These are phyloP conservation scores for Syngnathus rostellatus DNA, from an alignment of 2,797 vertebrate species.

Conservation along the genomic window DNA sequence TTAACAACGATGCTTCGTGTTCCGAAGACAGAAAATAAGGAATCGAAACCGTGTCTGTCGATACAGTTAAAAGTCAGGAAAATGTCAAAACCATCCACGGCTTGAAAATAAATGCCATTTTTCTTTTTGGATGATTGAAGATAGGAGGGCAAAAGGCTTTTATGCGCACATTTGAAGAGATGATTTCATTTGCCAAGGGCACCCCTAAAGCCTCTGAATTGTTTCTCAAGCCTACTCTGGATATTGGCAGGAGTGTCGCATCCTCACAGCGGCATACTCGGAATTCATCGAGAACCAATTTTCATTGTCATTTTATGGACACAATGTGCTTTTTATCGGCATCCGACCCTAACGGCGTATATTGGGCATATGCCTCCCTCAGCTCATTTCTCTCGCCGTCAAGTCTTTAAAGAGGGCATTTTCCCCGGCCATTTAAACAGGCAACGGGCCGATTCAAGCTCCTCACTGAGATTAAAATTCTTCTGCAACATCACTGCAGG, in stretches of 20 bases:
- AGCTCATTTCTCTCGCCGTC: slow-evolving; percentile 3
- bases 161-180: background rate
- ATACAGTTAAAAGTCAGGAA: background rate
- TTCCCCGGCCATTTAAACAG: slow-evolving; percentile 2
- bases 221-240: slow-evolving; percentile 2
- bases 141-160: background rate
- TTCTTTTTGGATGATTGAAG: background rate
- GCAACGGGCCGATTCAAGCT: background rate
- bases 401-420: slow-evolving; percentile 1
- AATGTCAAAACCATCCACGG: background rate
- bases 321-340: slow-evolving; percentile 4
- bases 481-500: background rate
- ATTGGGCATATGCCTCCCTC: slow-evolving; percentile 6
- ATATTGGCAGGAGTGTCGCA: slow-evolving; percentile 1
- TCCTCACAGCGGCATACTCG: background rate
- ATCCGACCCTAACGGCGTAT: background rate
- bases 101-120: background rate
- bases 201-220: background rate
- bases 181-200: slow-evolving; percentile 7
- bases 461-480: background rate
- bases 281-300: background rate
- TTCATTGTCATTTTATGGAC: slow-evolving; percentile 3
- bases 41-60: background rate
- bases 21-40: background rate
- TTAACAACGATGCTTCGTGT: background rate